Conservation (phyloP, 2,888 invertebrate species). For the Drosophila birchii region DNA sequence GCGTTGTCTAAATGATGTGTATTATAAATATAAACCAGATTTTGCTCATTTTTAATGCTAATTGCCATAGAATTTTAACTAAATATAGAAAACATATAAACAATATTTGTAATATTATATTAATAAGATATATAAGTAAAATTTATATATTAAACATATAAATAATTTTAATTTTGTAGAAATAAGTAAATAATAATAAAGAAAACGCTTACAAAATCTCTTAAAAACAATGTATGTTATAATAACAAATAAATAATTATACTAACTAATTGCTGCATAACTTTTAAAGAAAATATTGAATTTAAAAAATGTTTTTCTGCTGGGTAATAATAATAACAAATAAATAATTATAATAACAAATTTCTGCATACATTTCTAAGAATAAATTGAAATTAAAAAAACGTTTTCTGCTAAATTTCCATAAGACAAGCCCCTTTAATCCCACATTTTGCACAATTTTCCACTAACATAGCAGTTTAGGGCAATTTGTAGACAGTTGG, state of each 20-base stretch:
- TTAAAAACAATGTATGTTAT: not conserved
- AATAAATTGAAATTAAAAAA: not conserved
- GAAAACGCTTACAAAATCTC: too few species aligned
- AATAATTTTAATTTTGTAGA: too few species aligned
- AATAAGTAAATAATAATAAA: too few species aligned
- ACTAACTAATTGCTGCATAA: not conserved
- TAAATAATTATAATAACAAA: not conserved
- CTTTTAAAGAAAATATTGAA: not conserved
- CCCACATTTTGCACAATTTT: conserved; percentile 1
- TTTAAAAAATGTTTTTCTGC: not conserved
- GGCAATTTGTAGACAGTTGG: conserved; percentile 6
- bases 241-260: not conserved
- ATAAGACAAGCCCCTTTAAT: conserved; percentile 3
- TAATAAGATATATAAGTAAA: too few species aligned
- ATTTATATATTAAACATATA: too few species aligned
- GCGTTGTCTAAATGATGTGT: not conserved
- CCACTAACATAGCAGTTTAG: not conserved
- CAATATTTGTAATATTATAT: too few species aligned
- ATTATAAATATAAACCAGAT: not conserved
- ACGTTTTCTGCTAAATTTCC: not conserved
- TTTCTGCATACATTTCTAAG: not conserved
- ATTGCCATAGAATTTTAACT: too few species aligned
- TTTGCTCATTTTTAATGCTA: too few species aligned
- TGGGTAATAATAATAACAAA: not conserved
- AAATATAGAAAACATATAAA: too few species aligned